phyloP scores from a whole-genome alignment of 2,888 invertebrate species.

The Rhagophthalmus giganteus region DNA sequence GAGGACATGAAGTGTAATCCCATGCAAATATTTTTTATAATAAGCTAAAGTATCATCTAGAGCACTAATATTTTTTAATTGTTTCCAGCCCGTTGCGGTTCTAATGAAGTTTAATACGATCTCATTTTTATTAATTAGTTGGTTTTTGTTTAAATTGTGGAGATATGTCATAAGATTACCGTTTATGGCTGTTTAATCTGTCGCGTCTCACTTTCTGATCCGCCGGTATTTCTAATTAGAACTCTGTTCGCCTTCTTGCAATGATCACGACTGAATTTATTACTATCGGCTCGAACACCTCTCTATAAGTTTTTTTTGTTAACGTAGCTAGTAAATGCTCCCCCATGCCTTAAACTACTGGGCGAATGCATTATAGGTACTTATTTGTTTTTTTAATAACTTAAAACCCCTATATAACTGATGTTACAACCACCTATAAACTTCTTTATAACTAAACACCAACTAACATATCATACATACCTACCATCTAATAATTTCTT shows the following conservation, averaged over 20 bases:
- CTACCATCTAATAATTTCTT: no score
- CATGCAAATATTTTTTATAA: constrained; percentile 11
- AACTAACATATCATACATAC: not conserved
- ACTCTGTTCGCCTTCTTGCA: constrained; percentile 13
- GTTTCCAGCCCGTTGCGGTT: constrained; percentile 29
- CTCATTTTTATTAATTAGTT: constrained; percentile 31
- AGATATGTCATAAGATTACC: constrained; percentile 27
- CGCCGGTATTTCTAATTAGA: constrained; percentile 21
- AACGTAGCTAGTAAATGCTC: constrained; percentile 9
- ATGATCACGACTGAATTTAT: constrained; percentile 20
- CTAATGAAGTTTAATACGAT: constrained; percentile 26
- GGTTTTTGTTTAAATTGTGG: constrained; percentile 26
- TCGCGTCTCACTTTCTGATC: constrained; percentile 21
- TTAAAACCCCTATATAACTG: no score
- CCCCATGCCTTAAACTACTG: no score
- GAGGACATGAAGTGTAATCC: no score
- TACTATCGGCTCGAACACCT: constrained; percentile 10
- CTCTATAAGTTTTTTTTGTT: constrained; percentile 5
- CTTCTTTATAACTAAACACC: no score
- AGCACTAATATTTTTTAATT: constrained; percentile 23
- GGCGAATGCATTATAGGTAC: no score
- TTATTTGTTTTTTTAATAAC: no score
- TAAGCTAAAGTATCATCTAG: constrained; percentile 8
- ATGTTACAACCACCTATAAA: no score
- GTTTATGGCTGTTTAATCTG: constrained; percentile 16